A percentile compares a stretch with the other conserved stretches of the same genome.
Conservation (phyloP, 37 sponge, comb jelly and placozoan species). For the Spongilla lacustris region DNA sequence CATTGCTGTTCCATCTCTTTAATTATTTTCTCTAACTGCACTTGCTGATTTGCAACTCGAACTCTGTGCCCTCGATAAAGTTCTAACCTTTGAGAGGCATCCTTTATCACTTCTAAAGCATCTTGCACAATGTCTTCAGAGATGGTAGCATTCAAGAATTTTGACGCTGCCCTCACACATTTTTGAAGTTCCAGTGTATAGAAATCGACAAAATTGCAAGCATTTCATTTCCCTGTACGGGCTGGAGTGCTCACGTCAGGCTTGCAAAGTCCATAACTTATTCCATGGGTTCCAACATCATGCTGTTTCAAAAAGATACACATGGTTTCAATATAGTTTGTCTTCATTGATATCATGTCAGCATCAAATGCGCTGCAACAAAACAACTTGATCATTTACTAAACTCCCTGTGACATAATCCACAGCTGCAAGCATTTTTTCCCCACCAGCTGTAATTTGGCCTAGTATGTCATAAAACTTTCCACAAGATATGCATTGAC, state of each 20-base stretch:
- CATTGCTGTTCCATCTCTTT: not conserved
- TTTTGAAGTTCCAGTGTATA: too few species aligned
- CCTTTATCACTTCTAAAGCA: not conserved
- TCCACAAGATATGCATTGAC: not conserved
- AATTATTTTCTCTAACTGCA: not conserved
- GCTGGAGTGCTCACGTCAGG: not conserved
- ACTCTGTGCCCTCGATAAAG: not conserved
- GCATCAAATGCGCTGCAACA: not conserved
- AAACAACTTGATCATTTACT: not conserved
- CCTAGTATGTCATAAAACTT: not conserved
- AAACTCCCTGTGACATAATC: not conserved
- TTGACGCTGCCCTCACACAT: too few species aligned
- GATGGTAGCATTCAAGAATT: not conserved
- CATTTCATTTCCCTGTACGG: not conserved
- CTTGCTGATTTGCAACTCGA: not conserved
- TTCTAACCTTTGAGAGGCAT: not conserved
- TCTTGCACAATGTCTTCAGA: not conserved
- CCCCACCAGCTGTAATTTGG: not conserved
- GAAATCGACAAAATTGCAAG: not conserved
- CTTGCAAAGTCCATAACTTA: not conserved
- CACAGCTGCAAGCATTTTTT: not conserved
- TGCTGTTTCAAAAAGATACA: not conserved
- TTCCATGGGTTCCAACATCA: not conserved
- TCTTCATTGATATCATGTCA: not conserved
- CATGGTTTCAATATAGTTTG: not conserved